phyloP scores from a whole-genome alignment of 2,888 invertebrate genomes.

The Tuta absoluta region DNA sequence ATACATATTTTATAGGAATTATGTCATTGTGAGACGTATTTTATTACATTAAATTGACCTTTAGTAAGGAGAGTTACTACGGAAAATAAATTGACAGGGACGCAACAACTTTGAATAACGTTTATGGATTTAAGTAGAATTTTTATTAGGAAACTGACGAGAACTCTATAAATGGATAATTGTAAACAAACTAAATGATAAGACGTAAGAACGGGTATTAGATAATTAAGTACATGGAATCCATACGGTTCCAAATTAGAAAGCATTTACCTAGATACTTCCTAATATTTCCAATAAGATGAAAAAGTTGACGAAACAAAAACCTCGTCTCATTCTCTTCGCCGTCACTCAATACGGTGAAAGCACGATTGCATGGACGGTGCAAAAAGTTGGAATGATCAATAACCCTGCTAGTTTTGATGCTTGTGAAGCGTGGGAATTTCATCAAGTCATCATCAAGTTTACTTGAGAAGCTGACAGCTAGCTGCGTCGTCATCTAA shows the following conservation, averaged over 20 bases:
- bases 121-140: not conserved
- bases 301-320: conserved; percentile 3
- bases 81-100: conserved; percentile 5
- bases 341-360: conserved; percentile 25
- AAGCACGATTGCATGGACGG: conserved; percentile 20
- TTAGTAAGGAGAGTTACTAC: not conserved
- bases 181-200: not conserved
- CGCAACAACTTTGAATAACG: not conserved
- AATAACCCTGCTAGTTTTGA: conserved; percentile 15
- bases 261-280: not conserved
- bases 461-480: not conserved
- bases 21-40: not conserved
- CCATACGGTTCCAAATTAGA: conserved; percentile 2
- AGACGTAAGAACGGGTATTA: not conserved
- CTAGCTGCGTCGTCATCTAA: not conserved
- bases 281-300: conserved; percentile 5
- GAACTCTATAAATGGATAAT: not conserved
- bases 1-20: not conserved
- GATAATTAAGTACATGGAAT: not conserved
- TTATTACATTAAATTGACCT: not conserved
- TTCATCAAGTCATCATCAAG: not conserved
- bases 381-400: conserved; percentile 22
- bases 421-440: conserved; percentile 5
- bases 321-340: conserved; percentile 7
- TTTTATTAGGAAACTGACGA: not conserved